Evolutionary conservation across 2,797 vertebrate genomes (phyloP), one percentile per base, ranked within the genome.

Genomic region (Phoebastria nigripes): DNA sequence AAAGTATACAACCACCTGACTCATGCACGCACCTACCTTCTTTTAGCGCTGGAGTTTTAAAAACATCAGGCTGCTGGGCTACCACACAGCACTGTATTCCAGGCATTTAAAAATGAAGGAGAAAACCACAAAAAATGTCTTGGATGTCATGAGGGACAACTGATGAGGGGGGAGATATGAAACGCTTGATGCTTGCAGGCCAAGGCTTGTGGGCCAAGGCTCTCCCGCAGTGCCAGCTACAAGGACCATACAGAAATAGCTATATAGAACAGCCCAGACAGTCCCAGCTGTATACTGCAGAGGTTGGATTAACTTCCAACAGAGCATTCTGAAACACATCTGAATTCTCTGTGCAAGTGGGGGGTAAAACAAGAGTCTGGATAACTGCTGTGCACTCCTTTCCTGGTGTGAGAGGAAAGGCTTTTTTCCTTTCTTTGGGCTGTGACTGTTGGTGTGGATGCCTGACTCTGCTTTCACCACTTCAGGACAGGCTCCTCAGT

Each of bases 21-120:
- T 66, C 39, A 15, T 2, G 3, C 18, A 2, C 0, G 1, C 31
- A 17, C 39, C 47, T 52, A 17, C 39, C 44, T 56, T 24, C 31
- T 66, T n/a, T 29, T 26, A 69, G 74, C 52, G 33, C 12, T 35
- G 63, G 41, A 20, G n/a, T 54, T 72, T 77, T 56, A 37, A 26
- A 42, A 73, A 15, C 31, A 31, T 26, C 14, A 15, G 72, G 33
- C 71, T 82, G 37, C 46, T 39, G 58, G 59, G 66, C 46, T 56
- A 6, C 5, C 46, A 26, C 70, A 76, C 47, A 55, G 47, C 37
- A 3, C 35, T 22, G 31, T 6, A 3, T 37, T 54, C 55, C 71
- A 77, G 54, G 28, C 59, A 42, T 47, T 72, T 28, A 33, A n/a
- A 80, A 55, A 51, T 6, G 15, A 41, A 46, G 58, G 6, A 35